Conservation (phyloP, 2,113 vertebrate species). For the Formicarius rufipectus region DNA sequence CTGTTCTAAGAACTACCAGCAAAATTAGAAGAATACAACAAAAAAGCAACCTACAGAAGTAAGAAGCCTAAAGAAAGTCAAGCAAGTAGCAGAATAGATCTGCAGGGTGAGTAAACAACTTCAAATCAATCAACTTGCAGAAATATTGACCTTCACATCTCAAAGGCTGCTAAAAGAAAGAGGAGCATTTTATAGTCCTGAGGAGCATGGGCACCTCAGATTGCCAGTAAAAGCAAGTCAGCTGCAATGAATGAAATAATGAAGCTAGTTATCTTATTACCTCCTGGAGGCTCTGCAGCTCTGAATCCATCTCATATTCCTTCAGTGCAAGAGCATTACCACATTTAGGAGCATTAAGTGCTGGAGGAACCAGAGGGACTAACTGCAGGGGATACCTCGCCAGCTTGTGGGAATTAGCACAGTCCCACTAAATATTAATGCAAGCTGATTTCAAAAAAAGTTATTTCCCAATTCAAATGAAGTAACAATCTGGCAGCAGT, state of each 20-base stretch:
- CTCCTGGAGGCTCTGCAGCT: conserved; percentile 16
- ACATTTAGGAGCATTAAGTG: neutral
- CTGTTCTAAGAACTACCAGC: neutral
- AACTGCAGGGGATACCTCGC: neutral
- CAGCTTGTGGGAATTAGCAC: neutral
- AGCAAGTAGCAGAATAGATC: neutral
- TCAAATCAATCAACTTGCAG: neutral
- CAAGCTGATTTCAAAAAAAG: neutral
- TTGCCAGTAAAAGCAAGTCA: neutral
- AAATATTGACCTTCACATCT: neutral
- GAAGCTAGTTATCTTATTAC: neutral
- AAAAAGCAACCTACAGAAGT: neutral
- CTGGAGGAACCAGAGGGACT: neutral
- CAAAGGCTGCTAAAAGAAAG: neutral
- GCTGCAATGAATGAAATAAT: neutral
- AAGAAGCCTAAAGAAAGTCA: neutral
- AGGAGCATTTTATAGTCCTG: neutral
- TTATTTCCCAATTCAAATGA: neutral
- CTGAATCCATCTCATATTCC: neutral
- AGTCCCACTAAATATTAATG: conserved; percentile 4
- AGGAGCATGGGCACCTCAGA: neutral
- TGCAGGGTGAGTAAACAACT: neutral
- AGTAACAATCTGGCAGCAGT: neutral
- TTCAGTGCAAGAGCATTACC: neutral
- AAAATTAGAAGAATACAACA: neutral